These are phyloP conservation scores for Callocephalon fimbriatum DNA, from an alignment of 2,113 vertebrate species.

Conservation along the genomic window DNA sequence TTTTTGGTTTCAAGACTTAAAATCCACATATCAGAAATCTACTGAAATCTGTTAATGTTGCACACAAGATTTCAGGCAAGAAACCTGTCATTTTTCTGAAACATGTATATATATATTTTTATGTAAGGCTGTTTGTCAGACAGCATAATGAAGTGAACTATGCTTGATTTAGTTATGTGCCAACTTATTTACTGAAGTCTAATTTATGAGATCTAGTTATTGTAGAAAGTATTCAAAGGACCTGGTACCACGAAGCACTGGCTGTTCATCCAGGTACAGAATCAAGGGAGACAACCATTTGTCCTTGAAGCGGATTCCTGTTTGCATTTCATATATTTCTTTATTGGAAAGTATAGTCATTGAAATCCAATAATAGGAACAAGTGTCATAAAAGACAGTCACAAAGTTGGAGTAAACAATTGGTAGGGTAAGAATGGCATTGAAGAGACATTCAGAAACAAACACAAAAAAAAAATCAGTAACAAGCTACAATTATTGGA, in stretches of 20 bases:
- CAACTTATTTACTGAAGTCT: background rate
- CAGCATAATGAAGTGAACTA: background rate
- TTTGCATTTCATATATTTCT: background rate
- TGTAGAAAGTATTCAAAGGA: background rate
- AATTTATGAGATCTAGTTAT: background rate
- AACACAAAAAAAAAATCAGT: background rate
- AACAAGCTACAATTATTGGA: background rate
- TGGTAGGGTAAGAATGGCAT: background rate
- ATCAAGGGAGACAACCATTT: background rate
- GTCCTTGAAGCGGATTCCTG: background rate
- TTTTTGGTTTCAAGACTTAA: background rate
- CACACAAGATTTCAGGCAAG: background rate
- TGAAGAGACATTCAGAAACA: background rate
- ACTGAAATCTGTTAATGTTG: background rate
- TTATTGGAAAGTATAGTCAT: background rate
- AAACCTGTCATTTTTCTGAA: background rate
- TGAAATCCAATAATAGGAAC: background rate
- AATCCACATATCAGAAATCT: background rate
- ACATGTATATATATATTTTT: background rate
- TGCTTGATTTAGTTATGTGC: background rate
- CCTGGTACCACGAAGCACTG: background rate
- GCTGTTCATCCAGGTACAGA: background rate
- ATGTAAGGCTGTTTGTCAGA: background rate
- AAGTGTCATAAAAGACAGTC: background rate
- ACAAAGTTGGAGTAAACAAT: background rate